Conservation (phyloP, 2,888 invertebrate genomes). For the Eristalis pertinax region DNA sequence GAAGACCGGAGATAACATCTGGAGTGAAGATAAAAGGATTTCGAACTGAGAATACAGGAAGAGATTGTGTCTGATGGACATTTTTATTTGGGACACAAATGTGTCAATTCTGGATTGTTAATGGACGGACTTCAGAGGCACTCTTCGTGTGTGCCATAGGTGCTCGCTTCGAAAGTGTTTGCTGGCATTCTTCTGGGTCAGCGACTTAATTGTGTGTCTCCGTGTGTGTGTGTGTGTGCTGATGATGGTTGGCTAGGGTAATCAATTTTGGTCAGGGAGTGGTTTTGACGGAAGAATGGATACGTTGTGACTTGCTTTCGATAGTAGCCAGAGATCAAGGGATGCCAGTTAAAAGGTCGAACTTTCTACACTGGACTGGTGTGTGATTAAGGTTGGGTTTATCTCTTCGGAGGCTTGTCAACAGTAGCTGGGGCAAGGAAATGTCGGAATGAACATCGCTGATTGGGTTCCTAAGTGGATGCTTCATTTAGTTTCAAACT, state of each 20-base stretch:
- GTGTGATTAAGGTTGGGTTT: too few species aligned
- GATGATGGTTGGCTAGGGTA: background rate
- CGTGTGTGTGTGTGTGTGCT: background rate
- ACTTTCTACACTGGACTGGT: too few species aligned
- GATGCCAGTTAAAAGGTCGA: background rate
- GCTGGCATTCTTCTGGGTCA: background rate
- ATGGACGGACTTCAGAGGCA: background rate
- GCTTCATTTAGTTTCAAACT: too few species aligned
- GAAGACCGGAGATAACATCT: slow-evolving; percentile 64
- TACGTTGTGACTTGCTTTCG: background rate
- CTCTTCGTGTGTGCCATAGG: background rate
- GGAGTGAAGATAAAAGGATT: slow-evolving; percentile 65
- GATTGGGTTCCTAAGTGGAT: too few species aligned
- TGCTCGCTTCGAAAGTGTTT: background rate
- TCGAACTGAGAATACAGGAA: slow-evolving; percentile 58
- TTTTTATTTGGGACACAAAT: slow-evolving; percentile 59
- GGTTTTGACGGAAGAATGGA: background rate
- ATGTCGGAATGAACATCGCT: too few species aligned
- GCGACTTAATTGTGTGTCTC: background rate
- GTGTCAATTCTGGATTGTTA: slow-evolving; percentile 43
- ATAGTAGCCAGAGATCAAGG: background rate
- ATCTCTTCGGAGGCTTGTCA: too few species aligned
- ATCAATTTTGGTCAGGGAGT: background rate
- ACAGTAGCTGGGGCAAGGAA: too few species aligned
- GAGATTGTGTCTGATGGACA: slow-evolving; percentile 53